Base-by-base conservation (phyloP, 2,888 invertebrate genomes). In the Rapana venosa region DNA sequence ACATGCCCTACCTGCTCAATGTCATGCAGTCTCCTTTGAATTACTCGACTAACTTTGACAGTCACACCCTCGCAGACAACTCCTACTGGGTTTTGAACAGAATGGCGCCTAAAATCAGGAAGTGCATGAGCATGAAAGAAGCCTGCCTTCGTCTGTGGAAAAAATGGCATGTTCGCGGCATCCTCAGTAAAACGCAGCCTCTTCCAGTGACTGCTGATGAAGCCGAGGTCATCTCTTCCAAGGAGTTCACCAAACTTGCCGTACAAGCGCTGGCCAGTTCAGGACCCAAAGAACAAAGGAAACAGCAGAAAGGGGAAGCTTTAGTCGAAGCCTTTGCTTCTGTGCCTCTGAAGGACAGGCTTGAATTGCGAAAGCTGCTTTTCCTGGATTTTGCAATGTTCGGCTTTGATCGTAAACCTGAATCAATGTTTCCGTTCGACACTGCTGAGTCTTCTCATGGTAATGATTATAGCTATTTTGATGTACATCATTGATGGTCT, bases 151-250 rank as follows among this genome's bases (percentile, higher is more conserved):
- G 93, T 15, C 90, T 93, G 17, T 94, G 93, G 92, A 90, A 93
- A 85, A 93, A 93, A 30, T 90, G 93, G 85, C 93, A 94, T 84
- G 93, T 93, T 0, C 89, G 94, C n/a, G 94, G 94, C 30, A 92
- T 94, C 20, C 88, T 94, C 11, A 93, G 93, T 85, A 93, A 92
- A 74, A 79, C 93, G 32, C 90, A 93, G 32, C 89, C 87, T n/a
- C 93, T 93, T 77, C 94, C 94, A 0, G 92, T 92, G 56, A 61
- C 90, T 1, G 30, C 81, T 6, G 87, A 91, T 20, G 35, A 90
- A 26, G 83, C 88, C 17, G 70, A 83, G 11, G 90, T 92, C 32
- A 92, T 94, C 56, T 58, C 91, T 0, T 91, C 90, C 15, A 81
- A 90, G 1, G 92, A 93, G 77, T 93, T 93, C 66, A 91, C 90